Percentiles rank a stretch among this genome's conserved stretches.
These are phyloP conservation scores for Carlito syrichta DNA, from an alignment of 2,113 vertebrate genomes.

Conservation along the genomic window DNA sequence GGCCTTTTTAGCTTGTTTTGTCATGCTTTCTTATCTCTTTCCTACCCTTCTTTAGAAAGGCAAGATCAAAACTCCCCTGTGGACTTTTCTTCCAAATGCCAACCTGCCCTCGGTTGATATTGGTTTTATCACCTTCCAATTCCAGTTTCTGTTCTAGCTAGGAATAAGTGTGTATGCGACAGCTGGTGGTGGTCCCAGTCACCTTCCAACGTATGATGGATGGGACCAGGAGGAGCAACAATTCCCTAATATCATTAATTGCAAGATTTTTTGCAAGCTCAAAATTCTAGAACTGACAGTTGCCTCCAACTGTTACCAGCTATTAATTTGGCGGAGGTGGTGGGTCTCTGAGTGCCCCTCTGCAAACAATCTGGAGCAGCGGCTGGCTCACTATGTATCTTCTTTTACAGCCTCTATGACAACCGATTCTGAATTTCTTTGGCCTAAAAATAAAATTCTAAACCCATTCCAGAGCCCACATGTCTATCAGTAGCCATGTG, in stretches of 20 bases:
- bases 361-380: not conserved
- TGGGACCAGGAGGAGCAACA: conserved; percentile 35
- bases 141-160: not conserved
- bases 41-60: not conserved
- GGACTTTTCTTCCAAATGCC: not conserved
- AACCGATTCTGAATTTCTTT: not conserved
- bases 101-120: not conserved
- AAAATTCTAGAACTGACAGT: conserved; percentile 58
- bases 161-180: not conserved
- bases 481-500: not conserved
- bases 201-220: conserved; percentile 47
- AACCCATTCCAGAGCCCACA: not conserved
- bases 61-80: not conserved
- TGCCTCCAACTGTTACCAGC: conserved; percentile 70
- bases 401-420: not conserved
- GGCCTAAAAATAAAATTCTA: conserved; percentile 37
- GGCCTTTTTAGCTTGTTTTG: not conserved
- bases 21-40: not conserved
- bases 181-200: conserved; percentile 46
- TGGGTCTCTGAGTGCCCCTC: not conserved
- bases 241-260: conserved; percentile 40
- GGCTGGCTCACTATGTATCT: not conserved
- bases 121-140: not conserved
- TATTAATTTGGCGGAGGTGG: conserved; percentile 42
- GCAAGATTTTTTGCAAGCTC: conserved; percentile 27